Evolutionary conservation across 2,113 vertebrate genomes (phyloP).

Genomic region (Capricornis sumatraensis): DNA sequence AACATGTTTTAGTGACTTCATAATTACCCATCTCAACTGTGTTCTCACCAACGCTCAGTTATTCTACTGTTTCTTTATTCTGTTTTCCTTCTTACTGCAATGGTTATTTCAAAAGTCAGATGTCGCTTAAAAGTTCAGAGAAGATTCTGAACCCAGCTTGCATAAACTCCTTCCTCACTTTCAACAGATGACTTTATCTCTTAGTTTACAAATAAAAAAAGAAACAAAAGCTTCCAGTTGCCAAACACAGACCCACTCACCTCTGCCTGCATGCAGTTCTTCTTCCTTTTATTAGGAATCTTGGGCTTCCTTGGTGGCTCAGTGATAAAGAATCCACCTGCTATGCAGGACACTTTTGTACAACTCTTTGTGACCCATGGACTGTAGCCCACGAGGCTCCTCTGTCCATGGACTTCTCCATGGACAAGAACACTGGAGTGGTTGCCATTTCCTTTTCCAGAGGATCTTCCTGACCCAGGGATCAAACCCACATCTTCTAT

Average conservation of each 20-base stretch:
- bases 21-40: neutral
- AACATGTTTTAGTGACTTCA: neutral
- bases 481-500: neutral
- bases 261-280: neutral
- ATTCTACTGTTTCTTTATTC: neutral
- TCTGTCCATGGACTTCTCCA: neutral
- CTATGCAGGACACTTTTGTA: neutral
- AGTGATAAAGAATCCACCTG: neutral
- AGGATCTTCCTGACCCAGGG: neutral
- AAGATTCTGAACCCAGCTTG: neutral
- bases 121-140: neutral
- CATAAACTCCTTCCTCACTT: neutral
- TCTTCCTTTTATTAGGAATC: neutral
- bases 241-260: neutral
- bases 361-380: neutral
- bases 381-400: neutral
- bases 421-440: neutral
- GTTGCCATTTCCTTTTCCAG: neutral
- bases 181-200: neutral
- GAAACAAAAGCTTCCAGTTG: neutral
- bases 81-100: neutral
- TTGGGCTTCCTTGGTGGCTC: neutral
- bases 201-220: neutral
- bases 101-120: neutral
- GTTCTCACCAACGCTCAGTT: neutral